Conservation (phyloP, 2,113 vertebrate genomes). For the Aspiorhynchus laticeps region DNA sequence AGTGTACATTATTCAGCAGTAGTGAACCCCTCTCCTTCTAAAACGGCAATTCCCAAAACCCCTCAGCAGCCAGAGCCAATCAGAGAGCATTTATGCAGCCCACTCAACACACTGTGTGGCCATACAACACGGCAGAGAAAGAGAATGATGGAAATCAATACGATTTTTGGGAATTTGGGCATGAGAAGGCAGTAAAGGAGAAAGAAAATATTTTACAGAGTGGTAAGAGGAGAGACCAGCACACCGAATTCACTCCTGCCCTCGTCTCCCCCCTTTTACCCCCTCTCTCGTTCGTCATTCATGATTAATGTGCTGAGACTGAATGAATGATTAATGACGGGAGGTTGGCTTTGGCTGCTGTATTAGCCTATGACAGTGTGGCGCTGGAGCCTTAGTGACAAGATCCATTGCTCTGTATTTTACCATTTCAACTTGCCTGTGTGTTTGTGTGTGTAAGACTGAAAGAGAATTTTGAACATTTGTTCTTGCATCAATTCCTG, state of each 20-base stretch:
- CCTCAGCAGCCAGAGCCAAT: conserved; percentile 50
- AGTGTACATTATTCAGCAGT: conserved; percentile 48
- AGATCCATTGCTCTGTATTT: conserved; percentile 44
- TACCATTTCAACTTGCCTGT: not conserved
- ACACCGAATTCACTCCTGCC: conserved; percentile 39
- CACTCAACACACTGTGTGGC: conserved; percentile 43
- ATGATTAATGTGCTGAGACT: conserved; percentile 76
- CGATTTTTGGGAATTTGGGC: conserved; percentile 28
- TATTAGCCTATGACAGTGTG: conserved; percentile 66
- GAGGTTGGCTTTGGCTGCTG: conserved; percentile 67
- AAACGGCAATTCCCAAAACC: conserved; percentile 42
- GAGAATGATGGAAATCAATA: not conserved
- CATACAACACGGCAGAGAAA: conserved; percentile 20
- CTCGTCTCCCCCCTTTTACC: conserved; percentile 25
- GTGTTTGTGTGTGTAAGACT: conserved; percentile 2
- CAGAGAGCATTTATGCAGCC: conserved; percentile 47
- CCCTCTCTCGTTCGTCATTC: conserved; percentile 57
- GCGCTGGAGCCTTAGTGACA: conserved; percentile 38
- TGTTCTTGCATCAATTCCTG: conserved; percentile 41
- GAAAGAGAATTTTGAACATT: conserved; percentile 33
- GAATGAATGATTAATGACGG: conserved; percentile 77
- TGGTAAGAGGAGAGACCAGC: not conserved
- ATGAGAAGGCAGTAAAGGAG: conserved; percentile 19
- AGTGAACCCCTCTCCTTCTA: conserved; percentile 11
- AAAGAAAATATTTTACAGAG: conserved; percentile 25